Base-by-base conservation (phyloP, 2,888 invertebrate genomes). In the Yponomeuta plumbellus region DNA sequence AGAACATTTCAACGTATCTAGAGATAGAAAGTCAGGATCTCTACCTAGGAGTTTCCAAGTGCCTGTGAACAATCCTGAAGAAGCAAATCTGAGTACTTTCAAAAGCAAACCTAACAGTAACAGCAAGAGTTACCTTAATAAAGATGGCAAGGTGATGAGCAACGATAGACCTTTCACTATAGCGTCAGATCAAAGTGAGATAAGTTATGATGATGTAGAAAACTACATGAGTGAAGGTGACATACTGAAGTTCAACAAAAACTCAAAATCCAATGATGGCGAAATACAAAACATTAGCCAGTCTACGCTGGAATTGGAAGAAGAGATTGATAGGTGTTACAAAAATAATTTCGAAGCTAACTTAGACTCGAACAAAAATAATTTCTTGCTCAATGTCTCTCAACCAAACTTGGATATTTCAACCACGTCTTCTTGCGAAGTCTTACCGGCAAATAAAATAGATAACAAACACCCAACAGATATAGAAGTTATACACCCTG, bases 41-140 rank as follows among this genome's bases (percentile, higher is more conserved):
- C 80, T 96, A 66, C 96, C 96, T 0, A 91, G 96, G 73, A 96
- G 96, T 74, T 96, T 96, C 74, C 96, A 96, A 83, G 92, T 94
- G 39, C 86, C 92, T 61, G 91, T 93, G 2, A 92, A 92, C 72
- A 91, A 89, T 66, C 92, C 87, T 71, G 91, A 92, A 57, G 91
- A 92, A 34, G 83, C 74, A 64, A 84, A 84, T 69, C 77, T 83
- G 67, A 86, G 77, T 64, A 81, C 85, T 20, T 85, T 86, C 77
- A 88, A 88, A 85, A 86, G 81, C 79, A 86, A 87, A 79, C 84
- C 87, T 68, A 85, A 84, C 76, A 78, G 83, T 69, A 90, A 83
- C 68, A 88, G 85, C 67, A 92, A 91, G 74, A 88, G 89, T 1
- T 93, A 93, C 73, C 76, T 93, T 11, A 93, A 93, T 66, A 86